phyloP scores from a whole-genome alignment of 2,113 vertebrate genomes.

The Zosterops japonicus region DNA sequence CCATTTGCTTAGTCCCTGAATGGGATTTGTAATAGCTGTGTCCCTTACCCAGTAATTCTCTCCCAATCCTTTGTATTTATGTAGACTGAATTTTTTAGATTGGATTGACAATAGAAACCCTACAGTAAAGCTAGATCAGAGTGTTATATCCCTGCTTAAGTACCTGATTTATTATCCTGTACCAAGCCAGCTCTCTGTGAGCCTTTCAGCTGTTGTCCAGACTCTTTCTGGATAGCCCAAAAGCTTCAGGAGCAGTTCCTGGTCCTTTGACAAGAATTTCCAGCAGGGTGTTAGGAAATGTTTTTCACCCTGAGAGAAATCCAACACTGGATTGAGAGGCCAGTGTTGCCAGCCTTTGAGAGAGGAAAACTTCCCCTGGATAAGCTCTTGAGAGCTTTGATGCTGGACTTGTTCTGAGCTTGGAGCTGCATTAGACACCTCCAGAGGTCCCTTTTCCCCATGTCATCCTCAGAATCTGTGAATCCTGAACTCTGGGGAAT shows the following conservation, averaged over 20 bases:
- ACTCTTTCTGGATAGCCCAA: neutral
- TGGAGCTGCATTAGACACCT: neutral
- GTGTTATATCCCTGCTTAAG: neutral
- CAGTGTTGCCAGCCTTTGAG: neutral
- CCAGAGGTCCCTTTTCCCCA: neutral
- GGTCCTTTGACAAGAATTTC: neutral
- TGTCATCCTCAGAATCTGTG: neutral
- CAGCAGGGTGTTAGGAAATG: neutral
- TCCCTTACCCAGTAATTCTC: constrained; percentile 13
- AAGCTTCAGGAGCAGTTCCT: neutral
- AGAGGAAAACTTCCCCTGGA: neutral
- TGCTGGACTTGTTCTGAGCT: neutral
- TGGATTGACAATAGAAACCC: neutral
- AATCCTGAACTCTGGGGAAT: neutral
- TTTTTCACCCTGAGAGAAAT: neutral
- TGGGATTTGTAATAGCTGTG: neutral
- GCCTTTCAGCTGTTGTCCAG: neutral
- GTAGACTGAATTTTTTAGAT: neutral
- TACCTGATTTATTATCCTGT: neutral
- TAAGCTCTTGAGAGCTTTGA: neutral
- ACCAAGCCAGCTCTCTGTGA: neutral
- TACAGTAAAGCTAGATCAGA: neutral
- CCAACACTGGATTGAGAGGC: neutral
- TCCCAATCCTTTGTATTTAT: neutral
- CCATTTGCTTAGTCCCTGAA: neutral